Evolutionary conservation across 2,113 vertebrate species (phyloP).

Genomic region (Paradisaea rubra): DNA sequence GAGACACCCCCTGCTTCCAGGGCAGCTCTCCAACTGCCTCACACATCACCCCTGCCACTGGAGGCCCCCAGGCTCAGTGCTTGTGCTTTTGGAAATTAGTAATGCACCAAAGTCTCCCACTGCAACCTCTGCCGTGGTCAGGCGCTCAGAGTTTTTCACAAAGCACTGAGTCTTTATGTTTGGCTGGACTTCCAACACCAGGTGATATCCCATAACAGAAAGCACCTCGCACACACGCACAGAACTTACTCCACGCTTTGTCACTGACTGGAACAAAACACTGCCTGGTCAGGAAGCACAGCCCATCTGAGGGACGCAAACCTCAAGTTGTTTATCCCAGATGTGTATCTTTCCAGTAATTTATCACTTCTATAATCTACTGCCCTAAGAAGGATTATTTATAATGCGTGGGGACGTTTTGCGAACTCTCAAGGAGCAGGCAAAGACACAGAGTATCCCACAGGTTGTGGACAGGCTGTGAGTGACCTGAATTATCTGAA

Average conservation of each 20-base stretch:
- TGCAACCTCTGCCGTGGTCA: fast-evolving
- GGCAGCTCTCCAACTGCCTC: not conserved
- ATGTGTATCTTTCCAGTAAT: not conserved
- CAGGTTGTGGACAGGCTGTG: not conserved
- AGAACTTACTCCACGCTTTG: not conserved
- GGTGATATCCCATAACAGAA: not conserved
- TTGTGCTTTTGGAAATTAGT: fast-evolving
- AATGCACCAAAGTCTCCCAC: not conserved
- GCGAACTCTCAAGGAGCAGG: not conserved
- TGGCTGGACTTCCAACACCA: not conserved
- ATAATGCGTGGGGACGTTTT: not conserved
- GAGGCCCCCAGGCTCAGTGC: not conserved
- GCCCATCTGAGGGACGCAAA: not conserved
- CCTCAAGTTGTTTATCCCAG: not conserved
- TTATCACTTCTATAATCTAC: not conserved
- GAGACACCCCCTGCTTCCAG: fast-evolving
- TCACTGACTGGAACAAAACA: not conserved
- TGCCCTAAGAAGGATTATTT: not conserved
- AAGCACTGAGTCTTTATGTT: not conserved
- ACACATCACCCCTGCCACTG: not conserved
- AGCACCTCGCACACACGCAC: not conserved
- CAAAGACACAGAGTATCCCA: not conserved
- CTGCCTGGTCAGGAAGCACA: not conserved
- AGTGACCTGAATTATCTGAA: not conserved
- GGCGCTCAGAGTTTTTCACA: not conserved